These are phyloP conservation scores for Ceryle rudis DNA, from an alignment of 2,797 vertebrate genomes.

Conservation along the genomic window DNA sequence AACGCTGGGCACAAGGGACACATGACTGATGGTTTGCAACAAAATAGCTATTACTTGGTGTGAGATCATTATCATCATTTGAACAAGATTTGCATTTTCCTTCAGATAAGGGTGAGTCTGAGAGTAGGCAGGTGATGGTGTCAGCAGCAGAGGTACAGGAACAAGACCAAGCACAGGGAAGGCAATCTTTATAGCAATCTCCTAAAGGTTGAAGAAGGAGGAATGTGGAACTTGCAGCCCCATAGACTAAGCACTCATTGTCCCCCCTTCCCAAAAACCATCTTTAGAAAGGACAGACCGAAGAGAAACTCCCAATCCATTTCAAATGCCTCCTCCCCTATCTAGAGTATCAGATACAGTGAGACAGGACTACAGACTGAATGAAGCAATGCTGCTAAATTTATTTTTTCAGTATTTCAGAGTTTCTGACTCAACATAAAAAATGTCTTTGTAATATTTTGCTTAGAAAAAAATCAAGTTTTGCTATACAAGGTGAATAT, in stretches of 20 bases:
- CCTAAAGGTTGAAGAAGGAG: not conserved
- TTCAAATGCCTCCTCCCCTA: not conserved
- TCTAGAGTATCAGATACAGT: not conserved
- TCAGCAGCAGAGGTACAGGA: conserved; percentile 14
- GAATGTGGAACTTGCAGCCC: not conserved
- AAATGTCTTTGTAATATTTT: not conserved
- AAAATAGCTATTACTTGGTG: conserved; percentile 43
- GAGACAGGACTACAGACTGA: not conserved
- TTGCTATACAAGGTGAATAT: not conserved
- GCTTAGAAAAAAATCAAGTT: not conserved
- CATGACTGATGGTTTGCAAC: conserved; percentile 50
- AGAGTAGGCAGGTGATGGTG: not conserved
- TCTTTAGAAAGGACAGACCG: not conserved
- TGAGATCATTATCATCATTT: conserved; percentile 33
- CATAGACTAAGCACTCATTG: not conserved
- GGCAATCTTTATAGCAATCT: not conserved
- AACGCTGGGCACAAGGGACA: conserved; percentile 1
- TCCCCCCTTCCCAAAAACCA: not conserved
- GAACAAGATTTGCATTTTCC: conserved; percentile 61
- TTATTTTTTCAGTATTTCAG: not conserved
- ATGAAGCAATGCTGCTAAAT: not conserved
- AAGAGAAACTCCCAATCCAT: not conserved
- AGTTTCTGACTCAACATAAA: not conserved
- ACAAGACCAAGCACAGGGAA: not conserved
- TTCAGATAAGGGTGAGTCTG: conserved; percentile 32